Conservation (phyloP, 92 coral and sea anemone genomes). For the Blastomussa wellsi region DNA sequence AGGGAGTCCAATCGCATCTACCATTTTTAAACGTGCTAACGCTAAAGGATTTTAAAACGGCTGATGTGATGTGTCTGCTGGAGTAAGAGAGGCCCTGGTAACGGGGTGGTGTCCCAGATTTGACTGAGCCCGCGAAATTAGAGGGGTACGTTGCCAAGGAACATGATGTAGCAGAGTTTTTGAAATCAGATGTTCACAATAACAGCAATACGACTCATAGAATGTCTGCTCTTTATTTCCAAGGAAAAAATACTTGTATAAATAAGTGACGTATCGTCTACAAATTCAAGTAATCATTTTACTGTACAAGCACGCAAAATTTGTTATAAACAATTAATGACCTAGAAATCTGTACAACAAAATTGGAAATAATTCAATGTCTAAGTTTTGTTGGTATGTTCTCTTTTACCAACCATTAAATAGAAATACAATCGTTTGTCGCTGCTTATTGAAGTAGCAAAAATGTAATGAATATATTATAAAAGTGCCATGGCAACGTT, state of each 20-base stretch:
- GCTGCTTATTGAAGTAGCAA: not conserved
- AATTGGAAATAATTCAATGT: not conserved
- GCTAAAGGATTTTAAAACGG: too few relatives aligned
- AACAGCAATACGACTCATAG: not conserved
- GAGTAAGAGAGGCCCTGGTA: too few relatives aligned
- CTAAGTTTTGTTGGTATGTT: not conserved
- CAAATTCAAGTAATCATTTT: conserved; percentile 6
- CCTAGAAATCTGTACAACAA: conserved; percentile 6
- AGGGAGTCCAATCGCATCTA: too few relatives aligned
- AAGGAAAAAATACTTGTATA: not conserved
- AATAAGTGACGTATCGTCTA: not conserved
- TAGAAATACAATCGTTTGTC: not conserved
- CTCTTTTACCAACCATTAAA: not conserved
- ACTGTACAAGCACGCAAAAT: conserved; percentile 20
- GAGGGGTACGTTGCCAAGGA: too few relatives aligned
- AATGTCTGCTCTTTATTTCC: not conserved
- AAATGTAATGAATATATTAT: not conserved
- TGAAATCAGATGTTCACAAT: not conserved
- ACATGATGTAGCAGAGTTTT: too few relatives aligned
- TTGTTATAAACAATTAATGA: not conserved
- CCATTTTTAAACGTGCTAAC: too few relatives aligned
- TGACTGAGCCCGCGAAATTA: too few relatives aligned
- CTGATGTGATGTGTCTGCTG: too few relatives aligned
- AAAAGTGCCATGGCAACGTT: too few relatives aligned
- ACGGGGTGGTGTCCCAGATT: too few relatives aligned